phyloP scores from a whole-genome alignment of 2,888 invertebrate species.

The Chrysolina haemoptera region DNA sequence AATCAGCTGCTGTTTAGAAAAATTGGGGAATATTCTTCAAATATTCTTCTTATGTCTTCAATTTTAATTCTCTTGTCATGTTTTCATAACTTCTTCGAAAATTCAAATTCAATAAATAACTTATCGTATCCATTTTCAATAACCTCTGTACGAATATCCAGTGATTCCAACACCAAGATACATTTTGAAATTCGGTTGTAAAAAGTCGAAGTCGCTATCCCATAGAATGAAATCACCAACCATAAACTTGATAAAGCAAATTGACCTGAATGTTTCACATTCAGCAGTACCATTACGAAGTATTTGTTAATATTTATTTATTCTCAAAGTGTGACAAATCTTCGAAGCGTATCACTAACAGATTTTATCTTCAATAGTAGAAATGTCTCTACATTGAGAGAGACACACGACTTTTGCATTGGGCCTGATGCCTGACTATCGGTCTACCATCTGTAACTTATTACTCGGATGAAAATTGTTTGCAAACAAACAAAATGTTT shows the following conservation, averaged over 20 bases:
- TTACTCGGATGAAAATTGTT: slow-evolving; percentile 1
- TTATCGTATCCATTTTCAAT: too few relatives aligned
- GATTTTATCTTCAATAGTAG: slow-evolving; percentile 23
- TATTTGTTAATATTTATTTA: slow-evolving; percentile 21
- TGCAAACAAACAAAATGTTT: slow-evolving; percentile 20
- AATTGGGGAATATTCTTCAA: not conserved
- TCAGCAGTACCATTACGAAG: slow-evolving; percentile 24
- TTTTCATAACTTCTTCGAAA: too few relatives aligned
- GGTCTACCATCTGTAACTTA: not conserved
- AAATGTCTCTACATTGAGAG: not conserved
- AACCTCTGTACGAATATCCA: too few relatives aligned
- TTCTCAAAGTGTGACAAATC: slow-evolving; percentile 25
- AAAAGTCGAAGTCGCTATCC: not conserved
- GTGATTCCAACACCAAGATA: not conserved
- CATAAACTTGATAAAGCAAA: slow-evolving; percentile 37
- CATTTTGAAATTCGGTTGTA: not conserved
- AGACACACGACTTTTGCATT: slow-evolving; percentile 18
- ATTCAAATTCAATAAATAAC: too few relatives aligned
- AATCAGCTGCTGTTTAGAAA: not conserved
- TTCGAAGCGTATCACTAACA: slow-evolving; percentile 17
- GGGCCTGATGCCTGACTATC: not conserved
- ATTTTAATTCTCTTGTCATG: too few relatives aligned
- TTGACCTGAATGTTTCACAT: slow-evolving; percentile 36
- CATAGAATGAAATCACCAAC: slow-evolving; percentile 29
- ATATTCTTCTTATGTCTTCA: too few relatives aligned